Evolutionary conservation across 1,140 invertebrate genomes (phyloP), one percentile per base, ranked within the genome.

Genomic region (Lordiphosa stackelbergi): DNA sequence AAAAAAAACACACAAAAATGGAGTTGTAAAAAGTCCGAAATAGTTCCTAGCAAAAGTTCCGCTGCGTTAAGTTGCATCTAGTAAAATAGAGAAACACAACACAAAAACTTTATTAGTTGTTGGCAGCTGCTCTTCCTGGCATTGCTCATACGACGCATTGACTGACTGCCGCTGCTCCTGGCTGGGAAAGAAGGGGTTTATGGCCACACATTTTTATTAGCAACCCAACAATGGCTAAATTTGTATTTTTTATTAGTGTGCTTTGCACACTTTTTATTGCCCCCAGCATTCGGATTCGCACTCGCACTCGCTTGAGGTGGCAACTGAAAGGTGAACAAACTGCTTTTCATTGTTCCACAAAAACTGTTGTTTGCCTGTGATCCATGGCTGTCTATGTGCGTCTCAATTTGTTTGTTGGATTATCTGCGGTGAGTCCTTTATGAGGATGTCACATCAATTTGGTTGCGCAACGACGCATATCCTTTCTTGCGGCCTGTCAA

Each of bases 401-500:
- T 77, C 53, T 72, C 72, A 53, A 62, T 79, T 63, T 45, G 42
- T 35, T 63, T 66, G 49, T 59, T 69, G 55, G 53, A 70, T 73
- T 79, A 79, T 83, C 60, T 83, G 77, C 73, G 77, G 77, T 83
- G 45, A 72, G 77, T 83, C 60, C 72, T 77, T 75, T 81, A 81
- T 81, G 19, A 22, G 56, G 70, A 73, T 77, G 75, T 81, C 75
- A 83, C 54, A 71, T 66, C 64, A 66, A 31, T 66, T 73, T 72
- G 54, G 28, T 51, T 54, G 37, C 53, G 40, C 47, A 69, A 53
- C 57, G 34, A 37, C 24, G 34, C 38, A 42, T 61, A 31, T 46
- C 34, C 42, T 42, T 45, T 12, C 4, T 9, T 16, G 35, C 34
- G 9, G 34, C 51, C 19, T 55, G 52, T 9, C 35, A 16, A 52